Base-by-base conservation (phyloP, 2,113 vertebrate genomes). In the Caloenas nicobarica region DNA sequence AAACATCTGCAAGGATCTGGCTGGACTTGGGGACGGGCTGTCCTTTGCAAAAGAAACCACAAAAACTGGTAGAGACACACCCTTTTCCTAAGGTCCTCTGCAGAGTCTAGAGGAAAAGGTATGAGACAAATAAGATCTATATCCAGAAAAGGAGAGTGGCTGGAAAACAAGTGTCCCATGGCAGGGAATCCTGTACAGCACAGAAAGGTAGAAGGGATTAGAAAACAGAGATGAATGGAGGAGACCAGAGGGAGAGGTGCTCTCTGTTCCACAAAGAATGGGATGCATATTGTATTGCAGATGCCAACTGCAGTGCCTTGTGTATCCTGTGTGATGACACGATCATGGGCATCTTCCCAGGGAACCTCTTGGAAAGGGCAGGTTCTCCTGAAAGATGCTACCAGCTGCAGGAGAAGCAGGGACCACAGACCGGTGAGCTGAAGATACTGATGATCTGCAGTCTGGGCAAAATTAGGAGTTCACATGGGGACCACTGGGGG, bases 21-120 rank as follows among this genome's bases (percentile, higher is more conserved):
- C 86, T 95, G 69, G 77, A 64, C 76, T 36, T 74, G 44, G 29
- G 76, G 87, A 95, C 93, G 91, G 53, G 8, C 72, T 93, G 71
- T 93, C 60, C 80, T 90, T 81, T 96, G 69, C 56, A 81, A 88
- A 86, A 88, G 51, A 93, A 91, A 88, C 79, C 95, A 93, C 92
- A 92, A 69, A 90, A 88, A 74, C 4, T 44, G 38, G 42, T 74
- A 56, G 44, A 86, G 42, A 84, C 1, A 1, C 22, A 48, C 9
- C 8, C 36, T 40, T 94, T 85, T 93, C 71, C 48, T 57, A 48
- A 77, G 34, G 71, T 56, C 76, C 16, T 81, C 34, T 74, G 38
- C 53, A 68, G 72, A 81, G 10, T 50, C 53, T 80, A 71, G 57
- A 74, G 72, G 40, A 88, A 91, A 86, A 40, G 9, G 50, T 66